Percentiles rank a stretch among this genome's conserved stretches.
phyloP scores from a whole-genome alignment of 2,888 invertebrate genomes.

The Phengaris arion region DNA sequence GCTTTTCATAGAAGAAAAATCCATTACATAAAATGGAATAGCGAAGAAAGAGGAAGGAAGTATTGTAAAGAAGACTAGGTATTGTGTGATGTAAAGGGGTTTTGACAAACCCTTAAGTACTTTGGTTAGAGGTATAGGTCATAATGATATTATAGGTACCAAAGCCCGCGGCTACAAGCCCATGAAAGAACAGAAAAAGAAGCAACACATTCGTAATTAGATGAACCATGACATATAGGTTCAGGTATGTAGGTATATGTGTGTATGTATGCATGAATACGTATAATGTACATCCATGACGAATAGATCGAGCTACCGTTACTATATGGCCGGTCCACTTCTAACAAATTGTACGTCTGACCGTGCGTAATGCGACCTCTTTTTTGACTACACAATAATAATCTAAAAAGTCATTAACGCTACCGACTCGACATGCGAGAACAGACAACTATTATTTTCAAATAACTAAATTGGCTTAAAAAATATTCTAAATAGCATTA shows the following conservation, averaged over 20 bases:
- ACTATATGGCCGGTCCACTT: constrained; percentile 35
- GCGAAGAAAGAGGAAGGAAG: too few relatives aligned
- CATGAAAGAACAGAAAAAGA: too few relatives aligned
- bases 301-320: constrained; percentile 39
- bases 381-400: constrained; percentile 55
- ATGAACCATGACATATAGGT: constrained; percentile 33
- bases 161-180: constrained; percentile 30
- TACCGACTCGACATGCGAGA: constrained; percentile 51
- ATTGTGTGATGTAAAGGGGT: too few relatives aligned
- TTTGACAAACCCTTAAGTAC: neutral
- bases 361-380: constrained; percentile 54
- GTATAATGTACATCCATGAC: constrained; percentile 20
- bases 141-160: neutral
- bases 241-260: constrained; percentile 19
- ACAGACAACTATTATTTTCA: constrained; percentile 26
- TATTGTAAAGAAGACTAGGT: too few relatives aligned
- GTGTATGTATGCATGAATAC: constrained; percentile 25
- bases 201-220: constrained; percentile 35
- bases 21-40: too few relatives aligned
- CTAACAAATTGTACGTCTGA: constrained; percentile 52
- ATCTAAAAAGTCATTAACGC: constrained; percentile 54
- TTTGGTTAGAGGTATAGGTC: too few relatives aligned
- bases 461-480: constrained; percentile 1
- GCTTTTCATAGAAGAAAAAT: too few relatives aligned
- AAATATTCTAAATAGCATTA: constrained; percentile 16